Conservation (phyloP, 1,140 invertebrate genomes). For the Dryas iulia region DNA sequence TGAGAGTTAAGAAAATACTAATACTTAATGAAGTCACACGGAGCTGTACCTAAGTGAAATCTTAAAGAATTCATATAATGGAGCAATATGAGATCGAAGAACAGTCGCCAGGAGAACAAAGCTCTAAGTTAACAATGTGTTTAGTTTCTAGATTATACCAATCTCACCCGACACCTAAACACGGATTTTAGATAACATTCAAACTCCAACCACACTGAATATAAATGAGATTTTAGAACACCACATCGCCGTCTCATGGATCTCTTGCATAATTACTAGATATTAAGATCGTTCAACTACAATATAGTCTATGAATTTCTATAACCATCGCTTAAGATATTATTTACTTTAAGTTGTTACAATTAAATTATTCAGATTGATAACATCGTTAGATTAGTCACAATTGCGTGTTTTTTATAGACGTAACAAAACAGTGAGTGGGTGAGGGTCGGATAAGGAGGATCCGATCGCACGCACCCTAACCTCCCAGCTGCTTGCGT, state of each 20-base stretch:
- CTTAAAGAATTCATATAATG: conserved; percentile 43
- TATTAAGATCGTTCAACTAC: conserved; percentile 38
- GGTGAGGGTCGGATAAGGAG: conserved; percentile 49
- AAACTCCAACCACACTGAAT: conserved; percentile 77
- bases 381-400: background rate
- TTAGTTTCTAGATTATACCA: conserved; percentile 77
- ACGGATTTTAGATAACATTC: conserved; percentile 80
- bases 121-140: conserved; percentile 72
- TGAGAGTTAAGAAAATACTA: background rate
- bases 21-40: background rate
- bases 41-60: conserved; percentile 1
- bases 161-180: conserved; percentile 78
- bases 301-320: conserved; percentile 35
- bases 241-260: conserved; percentile 59
- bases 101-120: conserved; percentile 53
- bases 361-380: background rate
- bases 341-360: background rate
- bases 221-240: conserved; percentile 78
- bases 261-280: conserved; percentile 71
- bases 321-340: conserved; percentile 19
- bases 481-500: conserved; percentile 76
- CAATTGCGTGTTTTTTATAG: background rate
- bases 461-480: conserved; percentile 56
- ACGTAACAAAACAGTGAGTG: conserved; percentile 1
- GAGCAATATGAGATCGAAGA: conserved; percentile 40